These are phyloP conservation scores for Lepidocolaptes lacrymiger DNA, from an alignment of 2,797 vertebrate genomes.

Conservation along the genomic window DNA sequence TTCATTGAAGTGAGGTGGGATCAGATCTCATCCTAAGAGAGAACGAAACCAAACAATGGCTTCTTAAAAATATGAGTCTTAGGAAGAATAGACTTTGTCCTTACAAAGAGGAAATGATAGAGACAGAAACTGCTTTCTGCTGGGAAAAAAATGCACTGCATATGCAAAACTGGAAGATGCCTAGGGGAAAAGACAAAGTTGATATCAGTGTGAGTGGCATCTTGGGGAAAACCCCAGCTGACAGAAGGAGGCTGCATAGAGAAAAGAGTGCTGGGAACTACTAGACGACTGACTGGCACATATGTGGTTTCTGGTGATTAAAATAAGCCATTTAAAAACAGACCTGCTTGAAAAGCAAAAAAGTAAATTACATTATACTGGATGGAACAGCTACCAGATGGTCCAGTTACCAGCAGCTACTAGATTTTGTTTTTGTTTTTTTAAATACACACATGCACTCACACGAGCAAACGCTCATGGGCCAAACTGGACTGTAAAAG, in stretches of 20 bases:
- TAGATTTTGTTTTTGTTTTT: constrained; percentile 52
- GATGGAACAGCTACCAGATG: constrained; percentile 68
- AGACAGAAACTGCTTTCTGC: constrained; percentile 30
- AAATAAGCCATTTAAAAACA: constrained; percentile 72
- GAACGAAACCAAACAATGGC: not conserved
- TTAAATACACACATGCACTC: constrained; percentile 38
- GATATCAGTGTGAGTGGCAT: constrained; percentile 63
- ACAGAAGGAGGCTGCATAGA: constrained; percentile 64
- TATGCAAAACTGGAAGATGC: constrained; percentile 60
- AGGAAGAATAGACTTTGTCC: not conserved
- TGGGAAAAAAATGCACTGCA: constrained; percentile 6
- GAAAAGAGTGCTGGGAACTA: constrained; percentile 56
- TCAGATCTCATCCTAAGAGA: not conserved
- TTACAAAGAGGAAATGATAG: not conserved
- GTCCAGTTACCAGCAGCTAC: constrained; percentile 67
- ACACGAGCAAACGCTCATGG: constrained; percentile 23
- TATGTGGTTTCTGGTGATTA: constrained; percentile 71
- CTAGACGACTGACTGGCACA: constrained; percentile 65
- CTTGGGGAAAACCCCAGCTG: constrained; percentile 72
- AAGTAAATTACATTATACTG: constrained; percentile 66
- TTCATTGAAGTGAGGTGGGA: not conserved
- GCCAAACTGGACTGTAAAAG: constrained; percentile 68
- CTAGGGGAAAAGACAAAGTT: constrained; percentile 62
- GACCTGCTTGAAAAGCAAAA: constrained; percentile 70
- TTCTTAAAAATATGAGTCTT: not conserved